Evolutionary conservation across 1,140 invertebrate genomes (phyloP).

Genomic region (Oedothorax gibbosus): DNA sequence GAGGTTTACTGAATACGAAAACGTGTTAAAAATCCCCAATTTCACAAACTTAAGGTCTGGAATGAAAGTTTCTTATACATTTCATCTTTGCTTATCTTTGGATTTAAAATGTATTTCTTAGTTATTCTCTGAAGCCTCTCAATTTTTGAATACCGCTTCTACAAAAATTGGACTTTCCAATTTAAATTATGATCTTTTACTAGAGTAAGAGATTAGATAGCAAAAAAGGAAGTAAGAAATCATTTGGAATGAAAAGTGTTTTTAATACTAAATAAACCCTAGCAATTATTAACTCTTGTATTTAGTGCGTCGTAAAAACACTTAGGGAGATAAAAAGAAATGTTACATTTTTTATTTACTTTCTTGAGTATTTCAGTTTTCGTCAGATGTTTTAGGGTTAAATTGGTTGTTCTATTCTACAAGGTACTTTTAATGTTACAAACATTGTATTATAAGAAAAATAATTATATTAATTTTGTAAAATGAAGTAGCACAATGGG

Average conservation of each 20-base stretch:
- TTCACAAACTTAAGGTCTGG: conserved; percentile 16
- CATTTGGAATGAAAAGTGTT: not conserved
- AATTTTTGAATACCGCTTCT: not conserved
- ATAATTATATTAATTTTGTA: no score
- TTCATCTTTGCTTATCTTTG: conserved; percentile 35
- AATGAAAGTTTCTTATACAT: not conserved
- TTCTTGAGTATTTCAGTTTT: no score
- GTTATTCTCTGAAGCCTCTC: not conserved
- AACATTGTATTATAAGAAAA: no score
- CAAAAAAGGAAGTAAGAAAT: conserved; percentile 6
- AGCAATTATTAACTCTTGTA: not conserved
- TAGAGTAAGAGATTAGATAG: conserved; percentile 20
- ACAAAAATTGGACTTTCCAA: conserved; percentile 41
- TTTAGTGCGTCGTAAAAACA: no score
- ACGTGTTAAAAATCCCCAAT: conserved; percentile 52
- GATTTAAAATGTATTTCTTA: conserved; percentile 37
- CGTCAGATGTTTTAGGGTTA: no score
- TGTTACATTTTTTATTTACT: no score
- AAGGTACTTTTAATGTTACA: no score
- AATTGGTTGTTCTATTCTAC: no score
- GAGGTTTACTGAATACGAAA: not conserved
- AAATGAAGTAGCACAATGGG: no score
- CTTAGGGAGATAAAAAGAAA: no score
- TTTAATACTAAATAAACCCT: not conserved
- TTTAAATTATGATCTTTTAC: conserved; percentile 48